These are phyloP conservation scores for Carapus acus DNA, from an alignment of 2,797 vertebrate species.

Conservation along the genomic window DNA sequence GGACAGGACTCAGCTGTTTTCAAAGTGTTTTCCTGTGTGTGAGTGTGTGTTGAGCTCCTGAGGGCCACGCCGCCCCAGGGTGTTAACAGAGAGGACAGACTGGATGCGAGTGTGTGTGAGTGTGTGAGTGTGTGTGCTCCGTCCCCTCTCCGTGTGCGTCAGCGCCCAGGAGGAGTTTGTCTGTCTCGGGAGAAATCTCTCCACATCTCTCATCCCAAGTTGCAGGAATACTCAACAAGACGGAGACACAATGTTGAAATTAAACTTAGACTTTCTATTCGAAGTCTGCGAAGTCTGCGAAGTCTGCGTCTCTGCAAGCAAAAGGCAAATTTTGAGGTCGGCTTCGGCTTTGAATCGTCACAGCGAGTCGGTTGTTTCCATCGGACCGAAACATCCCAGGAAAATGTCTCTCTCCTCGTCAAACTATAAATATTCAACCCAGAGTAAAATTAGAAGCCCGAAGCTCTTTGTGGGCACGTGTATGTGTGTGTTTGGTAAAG, in stretches of 20 bases:
- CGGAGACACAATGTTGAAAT: not conserved
- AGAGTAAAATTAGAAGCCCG: slow-evolving; percentile 60
- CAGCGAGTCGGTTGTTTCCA: not conserved
- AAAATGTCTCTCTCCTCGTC: slow-evolving; percentile 48
- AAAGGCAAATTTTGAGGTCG: too few relatives aligned
- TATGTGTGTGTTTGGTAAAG: slow-evolving; percentile 18
- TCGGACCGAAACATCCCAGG: slow-evolving; percentile 17
- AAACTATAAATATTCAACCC: slow-evolving; percentile 62
- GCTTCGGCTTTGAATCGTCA: too few relatives aligned
- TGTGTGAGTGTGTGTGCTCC: slow-evolving; percentile 22
- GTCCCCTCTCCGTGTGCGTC: slow-evolving; percentile 16
- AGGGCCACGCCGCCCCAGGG: slow-evolving; percentile 12
- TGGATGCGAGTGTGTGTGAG: too few relatives aligned
- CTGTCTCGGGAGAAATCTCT: slow-evolving; percentile 22
- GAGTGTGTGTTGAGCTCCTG: slow-evolving; percentile 5
- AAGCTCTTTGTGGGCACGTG: slow-evolving; percentile 37
- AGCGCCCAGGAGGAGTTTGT: slow-evolving; percentile 20
- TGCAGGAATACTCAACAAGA: slow-evolving; percentile 31
- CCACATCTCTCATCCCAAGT: slow-evolving; percentile 35
- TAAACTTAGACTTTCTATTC: too few relatives aligned
- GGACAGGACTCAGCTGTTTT: slow-evolving; percentile 45
- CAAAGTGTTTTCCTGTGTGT: not conserved
- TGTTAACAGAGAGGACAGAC: slow-evolving; percentile 17
- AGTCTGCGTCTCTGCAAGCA: too few relatives aligned
- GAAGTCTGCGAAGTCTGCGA: too few relatives aligned